Evolutionary conservation across 1,140 invertebrate genomes (phyloP), one percentile per base, ranked within the genome.

Genomic region (Cydia pomonella): DNA sequence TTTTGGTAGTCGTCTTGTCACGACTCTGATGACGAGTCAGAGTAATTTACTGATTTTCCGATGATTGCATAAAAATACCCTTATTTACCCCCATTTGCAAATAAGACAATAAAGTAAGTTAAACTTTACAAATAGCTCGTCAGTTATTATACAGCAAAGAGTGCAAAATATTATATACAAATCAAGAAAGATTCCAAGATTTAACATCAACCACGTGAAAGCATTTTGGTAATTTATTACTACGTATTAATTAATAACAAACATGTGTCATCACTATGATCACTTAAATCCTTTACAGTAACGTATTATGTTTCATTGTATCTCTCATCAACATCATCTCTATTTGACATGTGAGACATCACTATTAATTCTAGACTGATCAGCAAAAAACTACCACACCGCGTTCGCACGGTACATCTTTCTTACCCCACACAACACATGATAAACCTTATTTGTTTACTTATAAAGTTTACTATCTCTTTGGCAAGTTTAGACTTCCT

Each of bases 351-450:
- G 21, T 59, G 53, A 59, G 53, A 23, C 53, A 59, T 50, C 47
- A 59, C 53, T 59, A 59, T 59, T 21, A 59, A 59, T 59, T 59
- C 53, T 59, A 23, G 18, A 21, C 53, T 59, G 47, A 18, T 50
- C 10, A 59, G 53, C 53, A 59, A 59, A 59, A 59, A 59, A 59
- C 53, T 59, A 59, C 21, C 53, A 23, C 16, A 59, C 53, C 53
- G 21, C 53, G 53, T 21, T 59, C 53, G 53, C 53, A 59, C 53
- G 53, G 53, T 59, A 59, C 53, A 59, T 59, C 53, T 59, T 12
- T 59, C 9, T 10, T 2, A 59, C 18, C 7, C 7, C 21, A 3
- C 21, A 59, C 53, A 59, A 9, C 12, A 10, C 21, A 21, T 1
- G 23, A 12, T 10, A 59, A 23, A 59, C 53, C 18, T 23, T 59